Evolutionary conservation across 2,888 invertebrate genomes (phyloP).

Genomic region (Apomyelois bistriatella): DNA sequence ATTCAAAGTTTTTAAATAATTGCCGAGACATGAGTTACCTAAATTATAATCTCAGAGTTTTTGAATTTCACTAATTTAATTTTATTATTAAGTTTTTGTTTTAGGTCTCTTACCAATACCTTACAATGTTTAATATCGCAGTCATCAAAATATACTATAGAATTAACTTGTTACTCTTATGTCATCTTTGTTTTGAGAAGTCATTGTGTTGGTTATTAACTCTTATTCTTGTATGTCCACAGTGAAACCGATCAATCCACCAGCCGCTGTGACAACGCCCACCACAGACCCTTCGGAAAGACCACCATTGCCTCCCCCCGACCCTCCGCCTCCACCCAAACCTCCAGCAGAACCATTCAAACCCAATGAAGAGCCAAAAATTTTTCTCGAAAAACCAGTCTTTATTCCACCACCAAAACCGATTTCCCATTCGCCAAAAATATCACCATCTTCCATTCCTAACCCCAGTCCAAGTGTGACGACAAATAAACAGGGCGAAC

Average conservation of each 20-base stretch:
- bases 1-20: too few relatives aligned
- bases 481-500: slow-evolving; percentile 53
- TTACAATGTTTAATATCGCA: too few relatives aligned
- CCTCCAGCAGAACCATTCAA: slow-evolving; percentile 47
- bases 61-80: too few relatives aligned
- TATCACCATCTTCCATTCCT: slow-evolving; percentile 73
- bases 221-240: slow-evolving; percentile 24
- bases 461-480: slow-evolving; percentile 68
- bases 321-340: slow-evolving; percentile 37
- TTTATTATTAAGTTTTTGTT: too few relatives aligned
- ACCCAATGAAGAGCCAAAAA: slow-evolving; percentile 38
- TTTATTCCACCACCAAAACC: slow-evolving; percentile 50
- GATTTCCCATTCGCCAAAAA: slow-evolving; percentile 61
- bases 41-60: too few relatives aligned
- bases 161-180: too few relatives aligned
- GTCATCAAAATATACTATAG: too few relatives aligned
- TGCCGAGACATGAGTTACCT: too few relatives aligned
- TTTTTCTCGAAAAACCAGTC: slow-evolving; percentile 49
- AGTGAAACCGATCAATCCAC: slow-evolving; percentile 28
- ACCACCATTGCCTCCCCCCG: slow-evolving; percentile 31
- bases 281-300: slow-evolving; percentile 19
- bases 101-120: too few relatives aligned
- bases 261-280: slow-evolving; percentile 20
- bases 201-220: neutral
- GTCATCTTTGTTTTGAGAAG: too few relatives aligned